Percentiles rank a stretch among this genome's conserved stretches.
Conservation (phyloP, 2,113 vertebrate species). For the Oncorhynchus mykiss region DNA sequence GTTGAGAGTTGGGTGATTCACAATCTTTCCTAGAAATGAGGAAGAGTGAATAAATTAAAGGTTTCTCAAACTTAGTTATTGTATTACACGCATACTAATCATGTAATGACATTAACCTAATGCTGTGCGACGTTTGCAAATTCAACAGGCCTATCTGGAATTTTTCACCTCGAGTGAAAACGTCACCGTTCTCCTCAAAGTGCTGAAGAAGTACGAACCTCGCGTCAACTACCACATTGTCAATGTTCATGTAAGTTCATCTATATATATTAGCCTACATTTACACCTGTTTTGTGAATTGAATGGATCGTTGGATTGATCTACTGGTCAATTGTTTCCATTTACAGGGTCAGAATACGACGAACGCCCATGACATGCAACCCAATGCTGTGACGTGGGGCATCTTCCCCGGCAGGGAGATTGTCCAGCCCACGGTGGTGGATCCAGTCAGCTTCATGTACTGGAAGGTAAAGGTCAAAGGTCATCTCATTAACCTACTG, state of each 20-base stretch:
- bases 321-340: neutral
- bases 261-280: neutral
- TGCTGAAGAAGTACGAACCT: constrained; percentile 88
- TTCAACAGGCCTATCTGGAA: constrained; percentile 88
- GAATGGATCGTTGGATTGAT: neutral
- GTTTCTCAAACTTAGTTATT: too few species aligned
- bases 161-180: constrained; percentile 95
- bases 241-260: constrained; percentile 82
- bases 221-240: constrained; percentile 98
- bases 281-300: neutral
- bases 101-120: too few species aligned
- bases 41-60: too few species aligned
- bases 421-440: constrained; percentile 94
- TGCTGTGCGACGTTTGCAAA: neutral
- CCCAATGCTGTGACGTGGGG: constrained; percentile 98
- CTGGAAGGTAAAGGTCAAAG: constrained; percentile 85
- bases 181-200: constrained; percentile 81
- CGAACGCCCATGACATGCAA: constrained; percentile 89
- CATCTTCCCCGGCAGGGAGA: constrained; percentile 96
- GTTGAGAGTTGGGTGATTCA: too few species aligned
- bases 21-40: too few species aligned
- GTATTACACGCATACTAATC: too few species aligned
- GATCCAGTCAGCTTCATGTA: constrained; percentile 97
- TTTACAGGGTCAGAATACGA: constrained; percentile 86
- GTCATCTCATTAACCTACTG: neutral